Evolutionary conservation across 2,113 vertebrate species (phyloP), one percentile per base, ranked within the genome.

Genomic region (Dipodomys ordii): DNA sequence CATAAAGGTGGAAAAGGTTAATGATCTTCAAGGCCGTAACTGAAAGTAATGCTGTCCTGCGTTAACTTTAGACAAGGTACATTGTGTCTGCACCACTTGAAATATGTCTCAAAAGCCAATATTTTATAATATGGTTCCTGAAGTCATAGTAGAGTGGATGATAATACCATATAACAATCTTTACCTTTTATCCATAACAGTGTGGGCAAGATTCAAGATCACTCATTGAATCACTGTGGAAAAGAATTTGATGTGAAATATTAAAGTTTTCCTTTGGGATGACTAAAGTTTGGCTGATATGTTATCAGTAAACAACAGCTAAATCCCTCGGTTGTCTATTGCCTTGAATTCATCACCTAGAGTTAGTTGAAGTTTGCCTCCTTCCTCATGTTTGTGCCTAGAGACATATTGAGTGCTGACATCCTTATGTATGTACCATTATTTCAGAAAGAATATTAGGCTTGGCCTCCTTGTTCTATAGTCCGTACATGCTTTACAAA

Each of bases 1-100:
- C 10, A 72, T 77, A 85, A 87, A 87, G 91, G 76, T 82, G 79
- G 79, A 85, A 96, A 96, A 97, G 88, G 83, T 93, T 92, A 95
- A 1, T 86, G 53, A 85, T 96, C 71, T 95, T 81, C 76, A 87
- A 79, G 74, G 60, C 91, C 92, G 64, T 88, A 86, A 71, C 84
- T 67, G 60, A 27, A 79, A 69, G 60, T 65, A 76, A 57, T 71
- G 27, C 12, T 92, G 49, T 6, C 90, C 92, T 93, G 82, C 64
- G 94, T 93, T 90, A 90, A 82, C 65, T 93, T 90, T 72, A 94
- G 46, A 81, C 83, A 72, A 93, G 67, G 80, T 69, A 76, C 35
- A 44, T 88, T 64, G 78, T 91, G 91, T 86, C 92, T 83, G 49
- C 23, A 53, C 35, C 88, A 90, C 39, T 90, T 86, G 71, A 69